Conservation (phyloP, 2,113 vertebrate genomes). For the Choloepus hoffmanni region DNA sequence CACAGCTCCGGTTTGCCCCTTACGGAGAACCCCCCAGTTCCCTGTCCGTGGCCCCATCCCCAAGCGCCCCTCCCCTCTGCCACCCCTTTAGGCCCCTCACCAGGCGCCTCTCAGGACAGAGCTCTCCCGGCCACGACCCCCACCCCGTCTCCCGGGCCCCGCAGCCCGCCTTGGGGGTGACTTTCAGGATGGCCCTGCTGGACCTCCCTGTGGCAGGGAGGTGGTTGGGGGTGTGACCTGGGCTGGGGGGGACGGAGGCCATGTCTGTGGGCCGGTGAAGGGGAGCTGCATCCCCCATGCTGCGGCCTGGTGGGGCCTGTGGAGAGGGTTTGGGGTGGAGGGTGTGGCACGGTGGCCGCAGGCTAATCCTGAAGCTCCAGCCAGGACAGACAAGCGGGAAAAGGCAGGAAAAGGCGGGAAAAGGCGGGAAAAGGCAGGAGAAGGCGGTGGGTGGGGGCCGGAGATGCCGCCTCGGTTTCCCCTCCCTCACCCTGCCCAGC, state of each 20-base stretch:
- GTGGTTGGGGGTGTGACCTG: slow-evolving; percentile 77
- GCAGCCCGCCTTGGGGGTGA: slow-evolving; percentile 62
- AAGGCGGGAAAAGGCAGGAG: background rate
- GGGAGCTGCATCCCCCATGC: background rate
- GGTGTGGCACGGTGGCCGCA: background rate
- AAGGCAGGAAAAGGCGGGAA: background rate
- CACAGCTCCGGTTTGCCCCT: too few species aligned
- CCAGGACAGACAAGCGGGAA: background rate
- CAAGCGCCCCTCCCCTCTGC: too few species aligned
- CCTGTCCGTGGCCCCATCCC: too few species aligned
- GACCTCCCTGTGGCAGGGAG: background rate
- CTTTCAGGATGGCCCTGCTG: background rate
- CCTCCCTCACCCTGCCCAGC: background rate
- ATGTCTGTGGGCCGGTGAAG: background rate
- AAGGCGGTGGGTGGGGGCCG: too few species aligned
- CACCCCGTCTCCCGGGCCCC: slow-evolving; percentile 84
- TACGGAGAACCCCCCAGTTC: background rate
- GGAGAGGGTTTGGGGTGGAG: background rate
- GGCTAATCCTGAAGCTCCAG: background rate
- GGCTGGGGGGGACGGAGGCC: slow-evolving; percentile 89
- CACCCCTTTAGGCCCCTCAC: background rate
- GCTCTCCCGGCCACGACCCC: background rate
- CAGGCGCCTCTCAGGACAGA: slow-evolving; percentile 55
- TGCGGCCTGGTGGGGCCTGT: background rate
- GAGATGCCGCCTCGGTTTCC: background rate